Conservation (phyloP, 2,888 invertebrate species). For the Mamestra brassicae region DNA sequence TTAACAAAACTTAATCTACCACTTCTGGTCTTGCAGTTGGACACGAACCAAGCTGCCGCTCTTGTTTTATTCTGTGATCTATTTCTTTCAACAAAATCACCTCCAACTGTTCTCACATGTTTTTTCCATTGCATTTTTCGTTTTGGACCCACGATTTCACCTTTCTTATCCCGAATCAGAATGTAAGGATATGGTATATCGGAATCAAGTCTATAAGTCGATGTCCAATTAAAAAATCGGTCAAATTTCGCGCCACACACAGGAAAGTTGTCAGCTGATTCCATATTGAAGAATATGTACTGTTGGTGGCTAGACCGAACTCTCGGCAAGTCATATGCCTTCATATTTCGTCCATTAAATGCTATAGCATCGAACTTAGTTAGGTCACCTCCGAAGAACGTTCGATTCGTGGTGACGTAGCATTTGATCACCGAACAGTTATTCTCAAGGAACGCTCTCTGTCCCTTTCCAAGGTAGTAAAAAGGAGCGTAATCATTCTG, state of each 20-base stretch:
- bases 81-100: slow-evolving; percentile 66
- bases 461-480: slow-evolving; percentile 76
- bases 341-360: slow-evolving; percentile 82
- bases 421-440: slow-evolving; percentile 82
- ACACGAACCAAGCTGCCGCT: slow-evolving; percentile 87
- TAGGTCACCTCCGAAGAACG: slow-evolving; percentile 69
- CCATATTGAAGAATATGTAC: slow-evolving; percentile 84
- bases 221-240: slow-evolving; percentile 86
- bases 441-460: slow-evolving; percentile 78
- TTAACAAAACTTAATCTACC: slow-evolving; percentile 73
- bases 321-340: slow-evolving; percentile 70
- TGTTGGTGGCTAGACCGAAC: slow-evolving; percentile 78
- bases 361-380: slow-evolving; percentile 81
- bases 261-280: slow-evolving; percentile 84
- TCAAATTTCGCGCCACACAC: slow-evolving; percentile 77
- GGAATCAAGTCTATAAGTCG: slow-evolving; percentile 84
- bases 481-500: slow-evolving; percentile 76
- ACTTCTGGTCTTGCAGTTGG: slow-evolving; percentile 79
- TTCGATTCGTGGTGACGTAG: slow-evolving; percentile 77
- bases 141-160: slow-evolving; percentile 80
- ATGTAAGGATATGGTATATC: slow-evolving; percentile 83
- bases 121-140: slow-evolving; percentile 53
- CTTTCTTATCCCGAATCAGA: slow-evolving; percentile 73
- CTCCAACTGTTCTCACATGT: slow-evolving; percentile 62
- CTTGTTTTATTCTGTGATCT: slow-evolving; percentile 78